phyloP scores from a whole-genome alignment of 2,113 vertebrate genomes.

The Sciurus niger region DNA sequence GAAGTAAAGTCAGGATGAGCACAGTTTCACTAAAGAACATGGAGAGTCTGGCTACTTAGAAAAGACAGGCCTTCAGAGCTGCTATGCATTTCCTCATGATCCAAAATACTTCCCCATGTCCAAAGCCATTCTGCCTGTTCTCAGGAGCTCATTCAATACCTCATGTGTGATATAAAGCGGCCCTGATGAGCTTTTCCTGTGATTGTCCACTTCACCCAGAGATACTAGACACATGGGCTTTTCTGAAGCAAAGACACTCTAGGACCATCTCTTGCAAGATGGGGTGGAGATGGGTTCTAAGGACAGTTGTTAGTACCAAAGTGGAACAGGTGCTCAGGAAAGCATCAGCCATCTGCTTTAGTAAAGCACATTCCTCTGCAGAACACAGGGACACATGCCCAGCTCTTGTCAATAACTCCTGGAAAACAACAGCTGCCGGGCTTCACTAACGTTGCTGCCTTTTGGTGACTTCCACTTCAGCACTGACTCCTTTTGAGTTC shows the following conservation, averaged over 20 bases:
- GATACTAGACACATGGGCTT: background rate
- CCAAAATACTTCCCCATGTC: background rate
- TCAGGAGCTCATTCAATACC: background rate
- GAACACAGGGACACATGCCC: background rate
- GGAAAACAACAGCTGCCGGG: too few relatives aligned
- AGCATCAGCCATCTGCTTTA: background rate
- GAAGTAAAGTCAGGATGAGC: background rate
- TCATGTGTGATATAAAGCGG: background rate
- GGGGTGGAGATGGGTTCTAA: background rate
- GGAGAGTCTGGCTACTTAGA: too few relatives aligned
- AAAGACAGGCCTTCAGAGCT: background rate
- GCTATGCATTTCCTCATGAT: background rate
- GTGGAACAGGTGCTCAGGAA: background rate
- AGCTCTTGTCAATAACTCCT: too few relatives aligned
- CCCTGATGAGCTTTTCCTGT: background rate
- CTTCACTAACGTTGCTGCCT: background rate
- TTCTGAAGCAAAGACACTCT: background rate
- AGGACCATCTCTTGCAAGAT: background rate
- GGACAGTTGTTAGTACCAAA: background rate
- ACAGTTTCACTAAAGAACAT: background rate
- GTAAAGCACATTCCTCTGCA: fast-evolving
- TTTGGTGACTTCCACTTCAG: background rate
- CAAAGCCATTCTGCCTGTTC: background rate
- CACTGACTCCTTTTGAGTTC: background rate
- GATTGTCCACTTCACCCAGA: background rate